A percentile compares a stretch with the other conserved stretches of the same genome.
These are phyloP conservation scores for Acrossocheilus fasciatus DNA, from an alignment of 2,797 vertebrate species.

Conservation along the genomic window DNA sequence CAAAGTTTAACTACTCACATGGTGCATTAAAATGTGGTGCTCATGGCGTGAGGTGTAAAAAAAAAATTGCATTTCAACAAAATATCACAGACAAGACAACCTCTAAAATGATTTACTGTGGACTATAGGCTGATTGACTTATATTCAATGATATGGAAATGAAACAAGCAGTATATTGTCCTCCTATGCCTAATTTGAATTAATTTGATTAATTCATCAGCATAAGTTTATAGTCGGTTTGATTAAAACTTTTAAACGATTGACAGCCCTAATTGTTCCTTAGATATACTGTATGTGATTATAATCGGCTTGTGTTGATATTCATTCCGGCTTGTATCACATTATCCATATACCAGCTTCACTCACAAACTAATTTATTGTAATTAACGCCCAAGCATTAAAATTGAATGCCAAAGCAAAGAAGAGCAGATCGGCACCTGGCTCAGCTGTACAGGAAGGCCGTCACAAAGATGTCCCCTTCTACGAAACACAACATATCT, in stretches of 20 bases:
- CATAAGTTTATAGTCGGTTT: neutral
- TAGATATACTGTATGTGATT: constrained; percentile 50
- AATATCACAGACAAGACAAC: neutral
- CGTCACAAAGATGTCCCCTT: constrained; percentile 27
- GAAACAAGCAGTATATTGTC: constrained; percentile 2
- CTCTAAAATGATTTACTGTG: neutral
- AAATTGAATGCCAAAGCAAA: constrained; percentile 61
- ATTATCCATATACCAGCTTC: constrained; percentile 45
- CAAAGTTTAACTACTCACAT: neutral
- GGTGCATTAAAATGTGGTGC: neutral
- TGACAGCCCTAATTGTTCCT: constrained; percentile 36
- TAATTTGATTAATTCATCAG: neutral
- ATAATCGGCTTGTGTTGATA: constrained; percentile 54
- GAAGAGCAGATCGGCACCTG: constrained; percentile 50
- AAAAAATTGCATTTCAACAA: neutral
- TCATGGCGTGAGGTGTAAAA: neutral
- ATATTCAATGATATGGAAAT: neutral
- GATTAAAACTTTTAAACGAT: constrained; percentile 18
- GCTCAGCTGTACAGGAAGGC: constrained; percentile 37
- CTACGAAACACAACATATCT: constrained; percentile 32
- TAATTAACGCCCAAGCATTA: constrained; percentile 49
- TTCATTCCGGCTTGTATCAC: constrained; percentile 48
- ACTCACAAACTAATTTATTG: constrained; percentile 42
- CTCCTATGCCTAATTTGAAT: neutral
- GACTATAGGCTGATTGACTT: neutral